Base-by-base conservation (phyloP, 2,113 vertebrate species). In the Campylorhamphus procurvoides region DNA sequence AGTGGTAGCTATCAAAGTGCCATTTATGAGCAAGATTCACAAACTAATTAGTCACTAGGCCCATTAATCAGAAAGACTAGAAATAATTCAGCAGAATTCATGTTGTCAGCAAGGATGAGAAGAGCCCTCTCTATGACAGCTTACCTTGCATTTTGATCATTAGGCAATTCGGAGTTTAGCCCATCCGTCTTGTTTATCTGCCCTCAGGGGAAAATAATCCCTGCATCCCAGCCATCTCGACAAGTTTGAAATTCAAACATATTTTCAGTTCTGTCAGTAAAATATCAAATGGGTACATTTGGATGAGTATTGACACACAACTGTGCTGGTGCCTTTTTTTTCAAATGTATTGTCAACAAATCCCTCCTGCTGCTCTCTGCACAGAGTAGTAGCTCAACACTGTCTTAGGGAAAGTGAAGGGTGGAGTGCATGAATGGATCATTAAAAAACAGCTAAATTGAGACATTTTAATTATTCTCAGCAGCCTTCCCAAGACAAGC, bases 121-220 rank as follows among this genome's bases (percentile, higher is more conserved):
- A 94, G 79, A 96, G 72, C 88, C 92, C 66, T 93, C 75, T 94
- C 62, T 81, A 50, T 96, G 95, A 97, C 94, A 94, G 92, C 94
- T 96, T 96, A 97, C 93, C 86, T 94, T 94, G 95, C 94, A 91
- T 96, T 97, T 96, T 97, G 95, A 97, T 97, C 97, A 97, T 97
- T 97, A 96, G 96, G 93, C 37, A 35, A 94, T 97, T 96, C 66
- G 0, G 73, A 95, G 93, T 96, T 97, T 94, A 97, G 93, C 56
- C 93, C 89, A 97, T 97, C 94, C 77, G 5, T 97, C 96, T 97
- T 97, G 90, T 97, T 97, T 96, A 97, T 97, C 93, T 96, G 93
- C 90, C 96, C 96, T 97, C 87, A 53, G 95, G 96, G 95, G 96
- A 96, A 97, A 95, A 96, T 97, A 96, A 95, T 96, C 86, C 86